phyloP scores from a whole-genome alignment of 1,140 invertebrate species.

The Nixonia krombeini region DNA sequence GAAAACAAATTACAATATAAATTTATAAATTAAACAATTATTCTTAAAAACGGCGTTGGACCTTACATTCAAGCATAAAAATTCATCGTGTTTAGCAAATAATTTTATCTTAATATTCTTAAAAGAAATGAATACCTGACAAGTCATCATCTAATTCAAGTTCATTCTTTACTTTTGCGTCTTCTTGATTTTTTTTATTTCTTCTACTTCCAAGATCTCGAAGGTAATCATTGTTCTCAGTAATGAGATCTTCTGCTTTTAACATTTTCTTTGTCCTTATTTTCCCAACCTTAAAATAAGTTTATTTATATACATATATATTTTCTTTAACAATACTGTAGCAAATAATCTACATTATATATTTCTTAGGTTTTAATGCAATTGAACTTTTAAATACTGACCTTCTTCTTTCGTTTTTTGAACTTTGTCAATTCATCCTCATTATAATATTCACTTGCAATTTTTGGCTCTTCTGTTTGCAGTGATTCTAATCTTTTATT shows the following conservation, averaged over 20 bases:
- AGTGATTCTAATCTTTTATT: constrained; percentile 84
- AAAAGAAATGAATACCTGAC: too few relatives aligned
- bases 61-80: too few relatives aligned
- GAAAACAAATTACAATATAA: constrained; percentile 25
- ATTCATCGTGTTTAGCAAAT: too few relatives aligned
- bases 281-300: constrained; percentile 64
- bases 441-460: constrained; percentile 93
- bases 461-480: constrained; percentile 75
- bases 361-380: too few relatives aligned
- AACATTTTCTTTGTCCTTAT: constrained; percentile 69
- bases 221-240: constrained; percentile 66
- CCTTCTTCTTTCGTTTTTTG: constrained; percentile 95
- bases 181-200: constrained; percentile 58
- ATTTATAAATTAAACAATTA: too few relatives aligned
- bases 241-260: constrained; percentile 75
- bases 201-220: constrained; percentile 73
- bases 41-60: too few relatives aligned
- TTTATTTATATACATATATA: too few relatives aligned
- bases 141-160: constrained; percentile 70
- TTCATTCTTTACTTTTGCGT: constrained; percentile 58
- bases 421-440: constrained; percentile 86
- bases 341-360: too few relatives aligned
- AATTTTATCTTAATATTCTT: too few relatives aligned
- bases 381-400: constrained; percentile 58
- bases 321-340: too few relatives aligned